A percentile compares a stretch with the other conserved stretches of the same genome.
phyloP scores from a whole-genome alignment of 1,140 invertebrate species.

The Cecropterus lyciades region DNA sequence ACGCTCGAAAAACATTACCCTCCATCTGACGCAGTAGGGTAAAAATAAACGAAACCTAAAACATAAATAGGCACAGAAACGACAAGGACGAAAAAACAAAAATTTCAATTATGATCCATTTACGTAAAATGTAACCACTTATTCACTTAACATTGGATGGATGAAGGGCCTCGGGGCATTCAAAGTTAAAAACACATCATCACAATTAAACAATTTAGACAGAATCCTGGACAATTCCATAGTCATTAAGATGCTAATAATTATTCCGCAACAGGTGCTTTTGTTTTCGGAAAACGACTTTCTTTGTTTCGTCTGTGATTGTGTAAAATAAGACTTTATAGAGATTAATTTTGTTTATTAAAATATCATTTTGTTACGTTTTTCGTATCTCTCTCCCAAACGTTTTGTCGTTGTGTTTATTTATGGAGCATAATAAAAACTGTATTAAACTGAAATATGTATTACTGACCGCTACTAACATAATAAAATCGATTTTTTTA shows the following conservation, averaged over 20 bases:
- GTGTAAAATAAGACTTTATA: constrained; percentile 1
- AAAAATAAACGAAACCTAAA: too few species aligned
- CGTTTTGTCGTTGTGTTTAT: not conserved
- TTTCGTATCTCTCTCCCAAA: not conserved
- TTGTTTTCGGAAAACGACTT: constrained; percentile 20
- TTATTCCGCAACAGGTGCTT: constrained; percentile 26
- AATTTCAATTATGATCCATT: not conserved
- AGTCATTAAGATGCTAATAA: constrained; percentile 17
- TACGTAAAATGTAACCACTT: not conserved
- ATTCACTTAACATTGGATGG: not conserved
- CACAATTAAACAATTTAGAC: constrained; percentile 1
- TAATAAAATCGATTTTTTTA: too few species aligned
- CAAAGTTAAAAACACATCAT: constrained; percentile 2
- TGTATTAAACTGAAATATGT: too few species aligned
- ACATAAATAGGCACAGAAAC: too few species aligned
- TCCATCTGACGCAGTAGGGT: too few species aligned
- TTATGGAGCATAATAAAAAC: too few species aligned
- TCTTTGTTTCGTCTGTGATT: constrained; percentile 16
- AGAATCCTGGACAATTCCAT: constrained; percentile 14
- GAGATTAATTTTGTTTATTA: constrained; percentile 7
- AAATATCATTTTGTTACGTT: not conserved
- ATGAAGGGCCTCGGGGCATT: not conserved
- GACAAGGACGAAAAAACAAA: too few species aligned
- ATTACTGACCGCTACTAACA: too few species aligned
- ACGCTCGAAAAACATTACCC: too few species aligned